phyloP scores from a whole-genome alignment of 2,888 invertebrate genomes.

The Hofmannophila pseudospretella region DNA sequence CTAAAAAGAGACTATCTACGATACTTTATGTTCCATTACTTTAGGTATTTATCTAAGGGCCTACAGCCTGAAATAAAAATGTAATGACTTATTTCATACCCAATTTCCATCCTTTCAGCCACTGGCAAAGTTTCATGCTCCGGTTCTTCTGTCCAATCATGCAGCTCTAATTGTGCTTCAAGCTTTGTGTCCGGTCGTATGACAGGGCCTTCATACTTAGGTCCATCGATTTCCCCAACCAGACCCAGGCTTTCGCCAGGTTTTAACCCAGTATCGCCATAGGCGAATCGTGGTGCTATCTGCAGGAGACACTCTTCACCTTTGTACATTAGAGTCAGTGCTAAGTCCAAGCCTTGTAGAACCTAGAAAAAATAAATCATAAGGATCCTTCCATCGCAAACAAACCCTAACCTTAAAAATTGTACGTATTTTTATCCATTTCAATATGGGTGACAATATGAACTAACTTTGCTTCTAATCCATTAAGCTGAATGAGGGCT shows the following conservation, averaged over 20 bases:
- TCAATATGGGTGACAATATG: no score
- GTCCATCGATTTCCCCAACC: slow-evolving; percentile 47
- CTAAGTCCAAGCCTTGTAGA: slow-evolving; percentile 90
- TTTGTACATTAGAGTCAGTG: slow-evolving; percentile 89
- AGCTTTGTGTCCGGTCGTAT: slow-evolving; percentile 83
- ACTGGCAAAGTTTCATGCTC: slow-evolving; percentile 82
- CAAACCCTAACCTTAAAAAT: no score
- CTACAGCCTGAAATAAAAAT: no score
- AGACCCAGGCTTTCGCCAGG: slow-evolving; percentile 58
- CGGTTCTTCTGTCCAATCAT: slow-evolving; percentile 81
- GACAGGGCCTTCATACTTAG: slow-evolving; percentile 64
- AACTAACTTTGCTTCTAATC: no score
- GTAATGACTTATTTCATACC: no score
- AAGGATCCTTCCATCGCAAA: no score
- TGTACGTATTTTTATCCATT: not conserved
- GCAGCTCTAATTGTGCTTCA: slow-evolving; percentile 84
- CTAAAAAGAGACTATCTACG: no score
- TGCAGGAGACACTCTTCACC: slow-evolving; percentile 87
- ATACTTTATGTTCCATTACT: no score
- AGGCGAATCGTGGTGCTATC: slow-evolving; percentile 89
- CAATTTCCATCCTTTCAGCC: slow-evolving; percentile 83
- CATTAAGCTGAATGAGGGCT: no score
- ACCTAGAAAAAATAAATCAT: slow-evolving; percentile 46
- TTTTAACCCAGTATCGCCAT: slow-evolving; percentile 84
- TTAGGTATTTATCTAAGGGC: no score